Percentiles rank a stretch among this genome's conserved stretches.
Evolutionary conservation across 2,888 invertebrate genomes (phyloP).

Genomic region (Periphyllus acericola): DNA sequence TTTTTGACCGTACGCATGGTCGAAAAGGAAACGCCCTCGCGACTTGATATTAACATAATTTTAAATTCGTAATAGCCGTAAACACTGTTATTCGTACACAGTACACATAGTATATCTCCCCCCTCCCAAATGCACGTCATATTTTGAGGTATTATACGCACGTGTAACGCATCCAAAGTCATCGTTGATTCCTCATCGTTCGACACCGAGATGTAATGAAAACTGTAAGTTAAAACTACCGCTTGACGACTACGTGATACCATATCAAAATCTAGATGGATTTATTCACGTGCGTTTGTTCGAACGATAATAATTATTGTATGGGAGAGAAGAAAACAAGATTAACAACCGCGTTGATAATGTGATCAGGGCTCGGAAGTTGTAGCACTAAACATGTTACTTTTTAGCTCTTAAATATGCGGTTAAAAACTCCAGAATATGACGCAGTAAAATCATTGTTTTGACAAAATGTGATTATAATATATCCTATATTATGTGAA

Average conservation of each 20-base stretch:
- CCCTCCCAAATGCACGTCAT: neutral
- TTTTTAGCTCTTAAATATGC: too few species aligned
- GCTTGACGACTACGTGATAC: neutral
- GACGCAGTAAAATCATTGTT: too few species aligned
- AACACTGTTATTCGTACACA: neutral
- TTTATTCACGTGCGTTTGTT: neutral
- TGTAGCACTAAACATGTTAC: too few species aligned
- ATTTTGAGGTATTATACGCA: neutral
- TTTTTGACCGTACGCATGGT: neutral
- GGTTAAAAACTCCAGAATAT: too few species aligned
- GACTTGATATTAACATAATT: neutral
- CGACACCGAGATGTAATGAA: neutral
- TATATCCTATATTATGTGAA: too few species aligned
- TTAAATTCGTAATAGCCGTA: neutral
- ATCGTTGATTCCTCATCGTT: neutral
- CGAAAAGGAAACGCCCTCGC: neutral
- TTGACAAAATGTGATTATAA: too few species aligned
- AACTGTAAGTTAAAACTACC: neutral
- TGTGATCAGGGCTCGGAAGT: too few species aligned
- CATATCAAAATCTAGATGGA: neutral
- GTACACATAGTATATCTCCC: too few species aligned
- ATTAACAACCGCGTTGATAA: neutral
- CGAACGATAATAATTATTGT: too few species aligned
- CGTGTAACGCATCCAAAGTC: neutral
- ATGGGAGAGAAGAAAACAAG: neutral